Evolutionary conservation across 2,888 invertebrate genomes (phyloP), one percentile per base, ranked within the genome.

Genomic region (Eustalomyia histrio): DNA sequence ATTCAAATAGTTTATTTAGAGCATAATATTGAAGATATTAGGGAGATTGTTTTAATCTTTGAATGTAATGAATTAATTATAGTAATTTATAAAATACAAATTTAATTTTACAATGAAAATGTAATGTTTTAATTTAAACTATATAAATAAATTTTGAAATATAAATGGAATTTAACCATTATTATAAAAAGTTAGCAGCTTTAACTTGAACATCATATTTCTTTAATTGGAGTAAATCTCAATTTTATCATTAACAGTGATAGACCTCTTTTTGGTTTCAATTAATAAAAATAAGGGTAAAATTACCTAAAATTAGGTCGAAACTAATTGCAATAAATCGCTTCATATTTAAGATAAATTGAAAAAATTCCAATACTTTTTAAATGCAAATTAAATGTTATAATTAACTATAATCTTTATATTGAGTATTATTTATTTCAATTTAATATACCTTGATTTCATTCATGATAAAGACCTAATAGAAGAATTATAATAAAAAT

Each of bases 41-140:
- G 81, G 87, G 90, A 88, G 87, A 87, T 88, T 87, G 71, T 33
- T 85, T 78, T 53, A 85, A 86, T 84, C 84, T 85, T 87, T 87
- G 76, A 82, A 84, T 86, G 84, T 84, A 80, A 24, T 76, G 86
- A 90, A 88, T 84, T 85, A 57, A 17, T 73, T 74, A 83, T 85
- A 87, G 86, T 87, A 87, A 87, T 86, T 87, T 87, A 87, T 86
- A n/a, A 87, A 87, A 87, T 86, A 53, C 83, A 84, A 67, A 5
- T 83, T 92, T 92, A 91, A 91, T 92, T 92, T 92, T 93, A 93
- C 91, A 92, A 86, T 93, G 93, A 93, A 93, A 93, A 92, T 93
- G 91, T 93, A 93, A 92, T 87, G 92, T 93, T 93, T 93, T 93
- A 80, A 43, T n/a, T 90, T 93, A 92, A 93, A 93, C 92, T 93